These are phyloP conservation scores for Sitta carolinensis DNA, from an alignment of 2,797 vertebrate species.

Conservation along the genomic window DNA sequence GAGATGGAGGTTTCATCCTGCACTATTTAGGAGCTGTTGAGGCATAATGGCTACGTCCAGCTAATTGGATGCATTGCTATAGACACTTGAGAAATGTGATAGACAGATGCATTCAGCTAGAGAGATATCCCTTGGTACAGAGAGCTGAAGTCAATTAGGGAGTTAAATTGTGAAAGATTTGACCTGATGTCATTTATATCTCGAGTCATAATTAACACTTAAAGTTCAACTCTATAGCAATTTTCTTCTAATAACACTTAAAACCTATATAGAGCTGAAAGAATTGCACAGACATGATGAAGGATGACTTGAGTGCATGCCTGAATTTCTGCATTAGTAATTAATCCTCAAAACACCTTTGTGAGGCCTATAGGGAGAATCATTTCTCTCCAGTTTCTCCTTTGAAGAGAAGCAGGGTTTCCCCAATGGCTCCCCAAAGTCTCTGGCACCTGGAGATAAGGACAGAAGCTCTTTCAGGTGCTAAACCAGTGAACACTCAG, in stretches of 20 bases:
- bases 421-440: background rate
- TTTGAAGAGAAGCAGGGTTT: background rate
- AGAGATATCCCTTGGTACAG: slow-evolving; percentile 23
- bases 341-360: slow-evolving; percentile 40
- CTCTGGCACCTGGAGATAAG: background rate
- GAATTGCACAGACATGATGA: slow-evolving; percentile 19
- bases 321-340: background rate
- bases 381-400: background rate
- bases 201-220: slow-evolving; percentile 49
- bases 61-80: slow-evolving; percentile 6
- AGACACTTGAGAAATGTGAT: slow-evolving; percentile 31
- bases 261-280: slow-evolving; percentile 27
- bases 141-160: slow-evolving; percentile 25
- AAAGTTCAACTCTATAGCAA: slow-evolving; percentile 48
- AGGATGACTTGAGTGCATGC: slow-evolving; percentile 14
- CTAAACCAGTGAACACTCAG: background rate
- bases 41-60: background rate
- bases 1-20: background rate
- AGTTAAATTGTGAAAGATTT: slow-evolving; percentile 46
- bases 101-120: slow-evolving; percentile 16
- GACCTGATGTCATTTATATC: slow-evolving; percentile 57
- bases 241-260: slow-evolving; percentile 55
- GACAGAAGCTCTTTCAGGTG: background rate
- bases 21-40: background rate
- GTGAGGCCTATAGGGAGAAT: background rate